Base-by-base conservation (phyloP, 37 sponge, comb jelly and placozoan species). In the Agelas oroides region DNA sequence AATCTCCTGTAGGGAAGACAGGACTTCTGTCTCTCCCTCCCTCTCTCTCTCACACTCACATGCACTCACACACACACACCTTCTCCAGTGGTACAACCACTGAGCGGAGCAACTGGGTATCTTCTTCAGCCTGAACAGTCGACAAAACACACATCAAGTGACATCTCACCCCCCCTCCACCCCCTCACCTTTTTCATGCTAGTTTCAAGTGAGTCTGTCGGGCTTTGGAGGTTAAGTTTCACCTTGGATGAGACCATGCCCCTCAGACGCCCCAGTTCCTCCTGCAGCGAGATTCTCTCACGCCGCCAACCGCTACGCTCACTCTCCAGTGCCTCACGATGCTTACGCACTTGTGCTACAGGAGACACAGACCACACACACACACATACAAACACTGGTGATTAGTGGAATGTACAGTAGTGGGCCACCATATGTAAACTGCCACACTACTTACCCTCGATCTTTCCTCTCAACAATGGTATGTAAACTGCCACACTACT, bases 21-120 rank as follows among this genome's bases (percentile, higher is more conserved):
- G 15, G 58, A 46, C 46, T 12, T 8, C 46, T 8, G 6, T 8
- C 8, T 46, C 46, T 8, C 46, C 46, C 46, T 46, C 46, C 46
- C 46, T 46, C 62, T 31, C 56, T n/a, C n/a, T n/a, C 8, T 53
- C 46, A 46, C 46, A 46, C 8, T 3, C 3, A 46, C 46, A 46
- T 8, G 8, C 46, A 46, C 46, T 12, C 46, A 46, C 56, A 74
- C 77, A 35, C 59, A 53, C 55, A 33, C 46, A 85, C 91, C 59
- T 88, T 78, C 34, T 93, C 93, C 12, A 89, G 78, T 21, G 93
- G 93, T 32, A 93, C 77, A 5, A 93, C 86, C 15, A 93, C 93
- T 5, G 86, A 55, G 21, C 75, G 71, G 24, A 93, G 86, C 67
- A 76, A 19, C 40, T 88, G 67, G 0, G 90, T 36, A 14, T 93